Percentiles rank a stretch among this genome's conserved stretches.
phyloP scores from a whole-genome alignment of 2,797 vertebrate species.

The Characodon lateralis region DNA sequence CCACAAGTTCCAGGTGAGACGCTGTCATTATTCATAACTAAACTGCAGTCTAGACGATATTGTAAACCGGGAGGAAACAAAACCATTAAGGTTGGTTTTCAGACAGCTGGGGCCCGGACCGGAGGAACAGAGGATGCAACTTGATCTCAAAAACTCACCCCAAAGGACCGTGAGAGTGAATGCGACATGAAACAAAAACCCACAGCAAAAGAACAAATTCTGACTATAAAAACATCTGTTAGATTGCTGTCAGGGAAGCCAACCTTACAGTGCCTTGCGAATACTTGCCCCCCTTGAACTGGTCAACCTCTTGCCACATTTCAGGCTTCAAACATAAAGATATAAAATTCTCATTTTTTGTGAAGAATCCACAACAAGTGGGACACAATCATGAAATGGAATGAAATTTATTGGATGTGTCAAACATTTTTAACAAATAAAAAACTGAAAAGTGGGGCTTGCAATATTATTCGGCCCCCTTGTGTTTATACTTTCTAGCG shows the following conservation, averaged over 20 bases:
- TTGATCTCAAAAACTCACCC: conserved; percentile 31
- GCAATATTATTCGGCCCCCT: no score
- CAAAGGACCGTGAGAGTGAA: not conserved
- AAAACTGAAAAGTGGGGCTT: no score
- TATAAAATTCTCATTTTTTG: no score
- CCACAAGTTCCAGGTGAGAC: conserved; percentile 37
- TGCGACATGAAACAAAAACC: not conserved
- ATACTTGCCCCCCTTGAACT: no score
- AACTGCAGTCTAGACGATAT: conserved; percentile 45
- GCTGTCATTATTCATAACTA: conserved; percentile 54
- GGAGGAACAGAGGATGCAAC: conserved; percentile 40
- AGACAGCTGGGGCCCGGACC: conserved; percentile 38
- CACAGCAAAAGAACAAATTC: not conserved
- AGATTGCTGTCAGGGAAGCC: not conserved
- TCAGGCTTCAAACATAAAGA: no score
- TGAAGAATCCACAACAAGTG: no score
- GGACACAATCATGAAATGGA: no score
- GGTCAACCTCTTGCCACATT: no score
- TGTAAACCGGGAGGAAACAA: conserved; percentile 25
- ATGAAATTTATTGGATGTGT: no score
- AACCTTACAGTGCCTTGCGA: not conserved
- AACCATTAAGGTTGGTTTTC: conserved; percentile 55
- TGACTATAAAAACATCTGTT: not conserved
- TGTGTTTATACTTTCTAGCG: no score
- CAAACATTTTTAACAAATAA: no score